Percentiles rank a stretch among this genome's conserved stretches.
These are phyloP conservation scores for Cenopis cana DNA, from an alignment of 2,888 invertebrate species.

Conservation along the genomic window DNA sequence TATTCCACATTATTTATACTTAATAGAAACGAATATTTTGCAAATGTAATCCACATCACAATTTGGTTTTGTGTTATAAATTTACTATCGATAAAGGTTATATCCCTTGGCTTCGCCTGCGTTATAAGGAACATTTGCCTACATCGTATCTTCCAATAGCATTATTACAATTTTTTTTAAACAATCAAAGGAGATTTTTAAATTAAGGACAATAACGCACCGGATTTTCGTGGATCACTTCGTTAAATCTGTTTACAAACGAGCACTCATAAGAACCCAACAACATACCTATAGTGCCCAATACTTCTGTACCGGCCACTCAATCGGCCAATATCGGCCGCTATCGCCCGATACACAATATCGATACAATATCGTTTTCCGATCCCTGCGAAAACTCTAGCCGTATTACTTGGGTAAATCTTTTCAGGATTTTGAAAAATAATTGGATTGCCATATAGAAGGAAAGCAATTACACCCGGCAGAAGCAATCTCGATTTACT, in stretches of 20 bases:
- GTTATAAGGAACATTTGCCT: no score
- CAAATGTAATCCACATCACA: no score
- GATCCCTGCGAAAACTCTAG: conserved; percentile 68
- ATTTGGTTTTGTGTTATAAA: no score
- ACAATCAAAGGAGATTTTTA: neutral
- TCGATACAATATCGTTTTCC: conserved; percentile 72
- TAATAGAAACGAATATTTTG: no score
- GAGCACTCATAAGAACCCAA: conserved; percentile 13
- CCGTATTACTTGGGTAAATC: conserved; percentile 68
- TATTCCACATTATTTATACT: no score
- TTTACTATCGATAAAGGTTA: no score
- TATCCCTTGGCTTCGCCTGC: no score
- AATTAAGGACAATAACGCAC: neutral
- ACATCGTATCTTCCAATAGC: no score
- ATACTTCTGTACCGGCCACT: conserved; percentile 28
- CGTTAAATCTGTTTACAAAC: conserved; percentile 17
- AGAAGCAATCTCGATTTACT: conserved; percentile 76
- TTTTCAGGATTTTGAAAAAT: conserved; percentile 80
- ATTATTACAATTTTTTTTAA: no score
- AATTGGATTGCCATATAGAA: conserved; percentile 79
- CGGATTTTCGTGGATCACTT: neutral
- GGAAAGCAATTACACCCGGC: conserved; percentile 77
- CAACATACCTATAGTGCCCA: conserved; percentile 2
- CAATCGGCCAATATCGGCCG: conserved; percentile 34
- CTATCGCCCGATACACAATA: conserved; percentile 30